phyloP scores from a whole-genome alignment of 1,140 invertebrate genomes.

The Pygmarrhopalites habei region DNA sequence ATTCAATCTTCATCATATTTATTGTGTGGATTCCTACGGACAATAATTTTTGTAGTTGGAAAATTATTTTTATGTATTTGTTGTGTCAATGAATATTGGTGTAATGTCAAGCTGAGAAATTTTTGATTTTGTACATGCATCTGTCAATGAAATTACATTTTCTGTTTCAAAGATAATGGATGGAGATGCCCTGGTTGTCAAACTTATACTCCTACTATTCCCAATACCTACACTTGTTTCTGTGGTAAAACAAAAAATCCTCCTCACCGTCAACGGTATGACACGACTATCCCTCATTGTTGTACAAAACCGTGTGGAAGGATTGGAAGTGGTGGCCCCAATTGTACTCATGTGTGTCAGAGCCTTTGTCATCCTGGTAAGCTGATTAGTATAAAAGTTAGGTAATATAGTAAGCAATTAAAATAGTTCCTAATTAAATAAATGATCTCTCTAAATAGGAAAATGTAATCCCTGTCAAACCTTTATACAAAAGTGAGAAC shows the following conservation, averaged over 20 bases:
- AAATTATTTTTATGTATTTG: neutral
- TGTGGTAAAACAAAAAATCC: slow-evolving; percentile 69
- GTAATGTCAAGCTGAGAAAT: slow-evolving; percentile 11
- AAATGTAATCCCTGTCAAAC: slow-evolving; percentile 72
- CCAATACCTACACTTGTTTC: slow-evolving; percentile 70
- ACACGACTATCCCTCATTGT: slow-evolving; percentile 65
- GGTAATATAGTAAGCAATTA: no score
- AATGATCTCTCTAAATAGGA: no score
- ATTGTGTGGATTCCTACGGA: slow-evolving; percentile 16
- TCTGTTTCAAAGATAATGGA: slow-evolving; percentile 51
- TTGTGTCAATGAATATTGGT: neutral
- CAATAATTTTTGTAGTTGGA: neutral
- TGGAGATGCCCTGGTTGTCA: slow-evolving; percentile 93
- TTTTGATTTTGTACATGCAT: slow-evolving; percentile 1
- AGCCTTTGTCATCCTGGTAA: slow-evolving; percentile 88
- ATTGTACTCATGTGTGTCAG: slow-evolving; percentile 75
- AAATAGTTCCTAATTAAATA: no score
- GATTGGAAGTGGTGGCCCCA: slow-evolving; percentile 45
- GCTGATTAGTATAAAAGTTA: no score
- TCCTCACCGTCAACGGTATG: slow-evolving; percentile 58
- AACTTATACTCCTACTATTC: slow-evolving; percentile 58
- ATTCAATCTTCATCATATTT: slow-evolving; percentile 27
- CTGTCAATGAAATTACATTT: slow-evolving; percentile 3
- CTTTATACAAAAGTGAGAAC: slow-evolving; percentile 46
- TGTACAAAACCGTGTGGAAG: slow-evolving; percentile 79